Base-by-base conservation (phyloP, 2,797 vertebrate species). In the Pseudomugil tenellus region DNA sequence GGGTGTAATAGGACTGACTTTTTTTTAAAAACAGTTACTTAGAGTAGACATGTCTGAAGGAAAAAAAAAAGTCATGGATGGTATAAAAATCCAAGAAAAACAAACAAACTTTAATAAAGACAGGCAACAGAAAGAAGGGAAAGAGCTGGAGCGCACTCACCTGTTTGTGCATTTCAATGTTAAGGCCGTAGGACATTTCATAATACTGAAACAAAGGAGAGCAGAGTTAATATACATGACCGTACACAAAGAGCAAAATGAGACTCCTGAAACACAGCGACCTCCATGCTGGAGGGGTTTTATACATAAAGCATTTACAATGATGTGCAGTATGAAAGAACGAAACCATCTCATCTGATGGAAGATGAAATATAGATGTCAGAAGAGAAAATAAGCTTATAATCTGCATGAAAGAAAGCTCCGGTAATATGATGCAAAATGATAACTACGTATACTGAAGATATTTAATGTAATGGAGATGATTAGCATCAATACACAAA, bases 121-220 rank as follows among this genome's bases (percentile, higher is more conserved):
- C 12, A 48, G 56, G 25, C 14, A 67, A 25, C 3, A 46, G 41
- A 58, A 21, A 35, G 14, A 52, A 25, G 58, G 17, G n/a, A 62
- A 3, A 53, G 0, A 17, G 1, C 6, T n/a, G 16, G 37, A 52
- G 34, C 11, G 58, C 37, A 88, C 93, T 90, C 78, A 94, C 93
- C 93, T 94, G 93, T 91, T 94, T 94, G 89, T 94, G 93, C 93
- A 94, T 94, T 92, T 94, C 92, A 51, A 94, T 94, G 90, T 93
- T 94, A 81, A 94, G 91, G 85, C 94, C 93, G 35, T 95, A 95
- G 63, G 93, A 95, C 94, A 95, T 94, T 87, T 95, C 94, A 46
- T 95, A 95, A 82, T 95, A 95, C 94, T 95, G 91, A 72, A 92
- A 93, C 35, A 84, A 41, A 76, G 28, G 16, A 81, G 19, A 43